Conservation (phyloP, 2,888 invertebrate species). For the Dinocampus coccinellae region DNA sequence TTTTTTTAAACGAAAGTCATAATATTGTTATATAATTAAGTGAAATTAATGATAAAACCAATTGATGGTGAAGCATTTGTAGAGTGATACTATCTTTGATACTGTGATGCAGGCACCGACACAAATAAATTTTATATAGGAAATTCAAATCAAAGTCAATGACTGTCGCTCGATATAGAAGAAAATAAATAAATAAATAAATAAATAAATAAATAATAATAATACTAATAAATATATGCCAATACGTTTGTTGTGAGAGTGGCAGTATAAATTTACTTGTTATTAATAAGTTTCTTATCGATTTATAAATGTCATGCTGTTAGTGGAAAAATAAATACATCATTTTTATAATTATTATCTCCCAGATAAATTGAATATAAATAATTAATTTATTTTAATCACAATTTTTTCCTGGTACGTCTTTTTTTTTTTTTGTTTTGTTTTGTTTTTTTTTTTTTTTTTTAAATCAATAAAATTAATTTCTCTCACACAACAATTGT, state of each 20-base stretch:
- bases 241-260: neutral
- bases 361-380: neutral
- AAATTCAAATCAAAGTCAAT: too few relatives aligned
- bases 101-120: conserved; percentile 66
- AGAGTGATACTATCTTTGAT: neutral
- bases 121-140: conserved; percentile 47
- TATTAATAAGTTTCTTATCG: conserved; percentile 22
- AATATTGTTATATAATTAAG: neutral
- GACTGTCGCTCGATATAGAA: too few relatives aligned
- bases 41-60: neutral
- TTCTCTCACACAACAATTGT: neutral
- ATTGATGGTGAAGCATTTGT: neutral
- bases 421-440: too few relatives aligned
- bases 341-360: neutral
- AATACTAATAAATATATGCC: neutral
- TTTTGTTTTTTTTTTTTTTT: too few relatives aligned
- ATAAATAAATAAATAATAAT: neutral
- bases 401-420: neutral
- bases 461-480: neutral
- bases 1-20: neutral
- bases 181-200: neutral
- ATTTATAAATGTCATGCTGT: conserved; percentile 65
- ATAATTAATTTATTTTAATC: neutral
- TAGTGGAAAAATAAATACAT: conserved; percentile 51
- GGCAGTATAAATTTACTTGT: neutral